Conservation (phyloP, 2,888 invertebrate species). For the Lasiommata megera region DNA sequence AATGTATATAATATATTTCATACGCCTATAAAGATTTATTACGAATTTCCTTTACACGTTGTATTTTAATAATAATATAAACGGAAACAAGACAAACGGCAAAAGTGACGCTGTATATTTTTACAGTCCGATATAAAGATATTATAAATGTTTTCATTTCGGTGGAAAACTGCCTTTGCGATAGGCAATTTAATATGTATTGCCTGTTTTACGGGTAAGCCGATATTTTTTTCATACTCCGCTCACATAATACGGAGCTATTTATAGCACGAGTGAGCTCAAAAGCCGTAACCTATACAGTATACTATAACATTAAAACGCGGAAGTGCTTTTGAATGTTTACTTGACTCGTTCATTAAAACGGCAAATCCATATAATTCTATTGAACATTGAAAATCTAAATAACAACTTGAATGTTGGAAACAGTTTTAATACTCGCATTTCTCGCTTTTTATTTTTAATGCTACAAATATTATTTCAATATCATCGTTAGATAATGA, state of each 20-base stretch:
- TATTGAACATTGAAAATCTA: not conserved
- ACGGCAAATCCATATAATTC: not conserved
- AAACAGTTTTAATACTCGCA: no score
- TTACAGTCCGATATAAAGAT: slow-evolving; percentile 1
- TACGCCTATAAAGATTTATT: no score
- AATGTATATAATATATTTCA: no score
- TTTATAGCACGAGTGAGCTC: not conserved
- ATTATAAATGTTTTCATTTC: slow-evolving; percentile 9
- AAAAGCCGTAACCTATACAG: not conserved
- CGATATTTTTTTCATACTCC: slow-evolving; percentile 6
- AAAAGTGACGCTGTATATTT: slow-evolving; percentile 1
- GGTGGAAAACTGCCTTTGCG: slow-evolving; percentile 4
- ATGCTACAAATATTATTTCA: no score
- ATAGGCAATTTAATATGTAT: not conserved
- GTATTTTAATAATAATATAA: no score
- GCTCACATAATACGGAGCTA: not conserved
- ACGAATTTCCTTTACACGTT: no score
- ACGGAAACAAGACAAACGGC: not conserved
- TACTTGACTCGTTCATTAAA: not conserved
- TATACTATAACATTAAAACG: not conserved
- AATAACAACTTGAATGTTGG: no score
- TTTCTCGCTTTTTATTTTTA: no score
- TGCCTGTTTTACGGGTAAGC: slow-evolving; percentile 7
- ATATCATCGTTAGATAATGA: no score
- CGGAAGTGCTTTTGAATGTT: not conserved